Conservation (phyloP, 2,797 vertebrate genomes). For the Oophaga sylvatica region DNA sequence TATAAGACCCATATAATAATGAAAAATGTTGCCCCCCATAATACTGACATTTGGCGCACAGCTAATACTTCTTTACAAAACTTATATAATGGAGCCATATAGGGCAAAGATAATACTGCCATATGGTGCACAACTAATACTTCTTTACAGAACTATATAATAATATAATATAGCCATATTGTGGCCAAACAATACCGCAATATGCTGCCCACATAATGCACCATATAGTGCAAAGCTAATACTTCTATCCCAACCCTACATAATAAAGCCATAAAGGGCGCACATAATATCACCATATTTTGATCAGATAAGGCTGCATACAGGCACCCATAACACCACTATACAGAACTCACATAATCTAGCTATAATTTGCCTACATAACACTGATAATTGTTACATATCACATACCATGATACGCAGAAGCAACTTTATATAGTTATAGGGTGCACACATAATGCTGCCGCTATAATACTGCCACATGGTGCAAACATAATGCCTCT, state of each 20-base stretch:
- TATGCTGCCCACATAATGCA: neutral
- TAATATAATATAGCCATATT: neutral
- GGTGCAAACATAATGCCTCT: neutral
- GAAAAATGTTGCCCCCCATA: neutral
- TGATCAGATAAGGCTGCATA: neutral
- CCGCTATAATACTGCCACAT: no score
- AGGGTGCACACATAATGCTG: neutral
- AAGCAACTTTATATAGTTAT: neutral
- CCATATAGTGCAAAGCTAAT: neutral
- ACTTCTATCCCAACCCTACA: neutral
- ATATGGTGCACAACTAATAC: no score
- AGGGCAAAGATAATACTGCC: no score
- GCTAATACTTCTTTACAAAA: no score
- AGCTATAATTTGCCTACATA: neutral
- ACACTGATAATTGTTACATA: neutral
- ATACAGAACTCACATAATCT: neutral
- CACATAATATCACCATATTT: neutral
- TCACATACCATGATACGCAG: no score
- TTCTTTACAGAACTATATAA: neutral
- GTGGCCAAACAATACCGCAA: neutral
- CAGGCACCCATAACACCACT: no score
- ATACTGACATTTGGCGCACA: neutral
- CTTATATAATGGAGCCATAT: no score
- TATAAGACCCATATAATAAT: neutral
- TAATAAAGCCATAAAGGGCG: neutral